These are phyloP conservation scores for Sylvicola cinctus DNA, from an alignment of 2,888 invertebrate genomes.

Conservation along the genomic window DNA sequence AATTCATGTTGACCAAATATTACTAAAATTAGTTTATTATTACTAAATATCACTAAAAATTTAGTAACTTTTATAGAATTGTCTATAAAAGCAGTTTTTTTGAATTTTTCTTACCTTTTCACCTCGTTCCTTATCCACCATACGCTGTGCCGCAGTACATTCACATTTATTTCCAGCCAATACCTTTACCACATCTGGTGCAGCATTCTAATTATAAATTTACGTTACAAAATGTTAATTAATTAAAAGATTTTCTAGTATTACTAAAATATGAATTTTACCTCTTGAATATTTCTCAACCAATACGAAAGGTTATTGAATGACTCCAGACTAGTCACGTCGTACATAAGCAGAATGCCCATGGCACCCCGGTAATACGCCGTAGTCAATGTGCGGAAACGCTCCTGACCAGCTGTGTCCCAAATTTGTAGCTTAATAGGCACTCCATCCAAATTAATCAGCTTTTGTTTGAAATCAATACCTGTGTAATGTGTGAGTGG, in stretches of 20 bases:
- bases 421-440: slow-evolving; percentile 52
- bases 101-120: slow-evolving; percentile 38
- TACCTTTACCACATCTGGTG: slow-evolving; percentile 69
- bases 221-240: not conserved
- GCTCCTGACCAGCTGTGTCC: slow-evolving; percentile 57
- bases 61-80: not conserved
- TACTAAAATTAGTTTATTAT: too few species aligned
- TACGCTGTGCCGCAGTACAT: slow-evolving; percentile 46
- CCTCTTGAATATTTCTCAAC: slow-evolving; percentile 79
- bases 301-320: slow-evolving; percentile 79
- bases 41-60: too few species aligned
- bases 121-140: slow-evolving; percentile 58
- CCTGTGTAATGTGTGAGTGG: slow-evolving; percentile 31
- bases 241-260: not conserved
- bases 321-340: slow-evolving; percentile 75
- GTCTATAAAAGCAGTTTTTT: too few species aligned
- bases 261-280: slow-evolving; percentile 18
- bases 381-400: slow-evolving; percentile 62
- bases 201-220: slow-evolving; percentile 54
- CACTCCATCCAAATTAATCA: slow-evolving; percentile 67
- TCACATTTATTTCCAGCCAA: slow-evolving; percentile 75
- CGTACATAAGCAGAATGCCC: slow-evolving; percentile 82
- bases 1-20: too few species aligned
- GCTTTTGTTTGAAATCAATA: slow-evolving; percentile 78
- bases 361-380: slow-evolving; percentile 79